These are phyloP conservation scores for Periophthalmodon schlosseri DNA, from an alignment of 2,113 vertebrate genomes.

Conservation along the genomic window DNA sequence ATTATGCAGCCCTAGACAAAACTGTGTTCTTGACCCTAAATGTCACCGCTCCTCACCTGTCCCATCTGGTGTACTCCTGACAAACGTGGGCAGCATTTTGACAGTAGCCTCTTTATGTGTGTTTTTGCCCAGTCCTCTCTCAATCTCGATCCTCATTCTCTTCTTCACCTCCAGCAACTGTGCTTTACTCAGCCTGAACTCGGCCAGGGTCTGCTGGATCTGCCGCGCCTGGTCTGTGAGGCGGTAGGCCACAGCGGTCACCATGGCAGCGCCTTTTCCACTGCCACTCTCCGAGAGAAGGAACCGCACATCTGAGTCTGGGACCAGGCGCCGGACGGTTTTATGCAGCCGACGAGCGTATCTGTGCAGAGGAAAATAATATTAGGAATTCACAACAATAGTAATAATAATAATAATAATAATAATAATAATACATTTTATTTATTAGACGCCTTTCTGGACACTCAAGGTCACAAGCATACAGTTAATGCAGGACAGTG, in stretches of 20 bases:
- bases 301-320: conserved; percentile 93
- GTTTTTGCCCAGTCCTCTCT: conserved; percentile 84
- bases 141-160: conserved; percentile 89
- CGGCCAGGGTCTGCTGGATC: conserved; percentile 87
- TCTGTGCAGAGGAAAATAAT: conserved; percentile 63
- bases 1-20: too few relatives aligned
- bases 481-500: too few relatives aligned
- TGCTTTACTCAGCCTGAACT: conserved; percentile 87
- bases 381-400: background rate
- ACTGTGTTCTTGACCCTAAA: background rate
- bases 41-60: conserved; percentile 78
- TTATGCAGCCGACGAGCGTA: conserved; percentile 94
- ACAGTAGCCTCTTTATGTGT: conserved; percentile 84
- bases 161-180: conserved; percentile 93
- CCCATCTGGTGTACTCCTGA: conserved; percentile 90
- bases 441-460: too few relatives aligned
- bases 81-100: conserved; percentile 96
- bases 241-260: conserved; percentile 92
- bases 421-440: too few relatives aligned
- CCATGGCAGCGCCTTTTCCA: conserved; percentile 93
- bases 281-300: conserved; percentile 96
- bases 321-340: conserved; percentile 90
- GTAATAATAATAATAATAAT: too few relatives aligned
- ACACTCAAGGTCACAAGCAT: too few relatives aligned
- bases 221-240: conserved; percentile 89